phyloP scores from a whole-genome alignment of 2,888 invertebrate genomes.

The Brachycybe producta region DNA sequence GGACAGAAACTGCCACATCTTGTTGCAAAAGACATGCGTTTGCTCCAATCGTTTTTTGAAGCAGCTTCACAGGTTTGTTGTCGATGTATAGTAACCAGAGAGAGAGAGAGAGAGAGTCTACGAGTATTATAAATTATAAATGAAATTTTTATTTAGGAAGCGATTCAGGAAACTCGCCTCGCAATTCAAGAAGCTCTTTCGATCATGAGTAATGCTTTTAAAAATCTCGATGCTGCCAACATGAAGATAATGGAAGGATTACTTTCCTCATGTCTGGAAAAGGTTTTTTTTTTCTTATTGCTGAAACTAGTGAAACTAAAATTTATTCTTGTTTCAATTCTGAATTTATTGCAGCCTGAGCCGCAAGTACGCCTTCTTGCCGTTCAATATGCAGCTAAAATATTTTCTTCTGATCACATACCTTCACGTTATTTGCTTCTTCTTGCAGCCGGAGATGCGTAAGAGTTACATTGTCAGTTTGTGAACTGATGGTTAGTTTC shows the following conservation, averaged over 20 bases:
- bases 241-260: conserved; percentile 46
- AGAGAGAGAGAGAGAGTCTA: too few relatives aligned
- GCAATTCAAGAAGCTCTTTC: conserved; percentile 54
- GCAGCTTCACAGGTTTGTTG: too few relatives aligned
- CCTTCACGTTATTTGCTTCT: conserved; percentile 69
- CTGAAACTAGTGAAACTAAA: too few relatives aligned
- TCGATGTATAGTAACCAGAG: too few relatives aligned
- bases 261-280: conserved; percentile 58
- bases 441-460: conserved; percentile 71
- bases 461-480: conserved; percentile 27
- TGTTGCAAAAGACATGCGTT: conserved; percentile 52
- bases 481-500: conserved; percentile 3
- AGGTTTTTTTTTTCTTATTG: conserved; percentile 35
- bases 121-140: conserved; percentile 22
- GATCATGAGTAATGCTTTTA: conserved; percentile 53
- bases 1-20: conserved; percentile 41
- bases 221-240: conserved; percentile 28
- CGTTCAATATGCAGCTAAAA: conserved; percentile 62
- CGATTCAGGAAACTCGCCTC: conserved; percentile 44
- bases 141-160: conserved; percentile 24
- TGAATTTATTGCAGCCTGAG: conserved; percentile 36
- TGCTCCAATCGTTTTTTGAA: conserved; percentile 40
- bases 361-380: conserved; percentile 69
- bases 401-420: conserved; percentile 68
- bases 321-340: background rate